A percentile compares a stretch with the other conserved stretches of the same genome.
Conservation (phyloP, 2,113 vertebrate species). For the Strix uralensis region DNA sequence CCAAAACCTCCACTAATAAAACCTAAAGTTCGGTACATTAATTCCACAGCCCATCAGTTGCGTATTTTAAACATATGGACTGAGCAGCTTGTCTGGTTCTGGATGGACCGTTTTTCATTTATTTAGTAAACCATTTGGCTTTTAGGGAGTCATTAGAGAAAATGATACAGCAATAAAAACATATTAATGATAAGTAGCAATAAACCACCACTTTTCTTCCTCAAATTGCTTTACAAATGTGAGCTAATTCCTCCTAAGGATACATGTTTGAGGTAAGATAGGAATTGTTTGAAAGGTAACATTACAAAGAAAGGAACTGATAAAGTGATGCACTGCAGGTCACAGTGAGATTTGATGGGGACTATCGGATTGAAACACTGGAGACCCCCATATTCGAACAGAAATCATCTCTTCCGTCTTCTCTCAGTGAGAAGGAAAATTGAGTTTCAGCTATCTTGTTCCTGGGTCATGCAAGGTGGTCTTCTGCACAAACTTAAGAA, state of each 20-base stretch:
- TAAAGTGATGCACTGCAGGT: background rate
- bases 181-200: constrained; percentile 27
- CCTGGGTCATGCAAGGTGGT: background rate
- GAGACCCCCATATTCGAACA: background rate
- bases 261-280: background rate
- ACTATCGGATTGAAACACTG: background rate
- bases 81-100: constrained; percentile 33
- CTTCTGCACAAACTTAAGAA: background rate
- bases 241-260: background rate
- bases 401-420: background rate
- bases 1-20: background rate
- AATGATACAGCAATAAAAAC: constrained; percentile 20
- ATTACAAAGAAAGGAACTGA: background rate
- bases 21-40: background rate
- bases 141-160: constrained; percentile 31
- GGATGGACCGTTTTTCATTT: background rate
- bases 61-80: constrained; percentile 29
- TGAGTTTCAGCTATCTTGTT: background rate
- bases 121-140: constrained; percentile 8
- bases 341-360: background rate
- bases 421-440: background rate
- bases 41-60: background rate
- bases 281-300: background rate
- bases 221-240: background rate
- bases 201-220: background rate